Percentiles rank a stretch among this genome's conserved stretches.
phyloP scores from a whole-genome alignment of 2,888 invertebrate genomes.

The Caenorhabditis drosophilae region DNA sequence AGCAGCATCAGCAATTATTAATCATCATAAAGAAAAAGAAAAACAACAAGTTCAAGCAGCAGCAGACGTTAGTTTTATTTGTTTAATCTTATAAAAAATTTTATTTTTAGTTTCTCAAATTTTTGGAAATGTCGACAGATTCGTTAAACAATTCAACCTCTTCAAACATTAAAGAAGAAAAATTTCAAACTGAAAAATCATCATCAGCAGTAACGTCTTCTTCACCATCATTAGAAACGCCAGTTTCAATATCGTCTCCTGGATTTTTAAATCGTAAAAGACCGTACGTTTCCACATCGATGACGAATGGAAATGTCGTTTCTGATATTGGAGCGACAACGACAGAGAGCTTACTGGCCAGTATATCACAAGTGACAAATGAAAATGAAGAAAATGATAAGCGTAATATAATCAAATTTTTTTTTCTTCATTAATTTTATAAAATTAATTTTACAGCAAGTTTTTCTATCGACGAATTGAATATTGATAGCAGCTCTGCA shows the following conservation, averaged over 20 bases:
- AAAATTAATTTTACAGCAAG: constrained; percentile 14
- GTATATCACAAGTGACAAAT: constrained; percentile 12
- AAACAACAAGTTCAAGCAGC: not conserved
- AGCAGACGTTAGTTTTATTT: not conserved
- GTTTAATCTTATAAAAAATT: not conserved
- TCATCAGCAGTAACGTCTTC: too few relatives aligned
- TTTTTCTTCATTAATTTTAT: constrained; percentile 2
- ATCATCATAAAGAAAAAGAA: constrained; percentile 26
- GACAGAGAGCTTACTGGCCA: constrained; percentile 44
- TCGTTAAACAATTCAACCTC: too few relatives aligned
- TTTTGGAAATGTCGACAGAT: constrained; percentile 27
- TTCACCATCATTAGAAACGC: constrained; percentile 8
- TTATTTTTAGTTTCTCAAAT: constrained; percentile 16
- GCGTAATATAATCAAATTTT: constrained; percentile 16
- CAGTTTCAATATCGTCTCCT: too few relatives aligned
- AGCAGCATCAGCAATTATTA: constrained; percentile 24
- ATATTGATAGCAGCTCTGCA: constrained; percentile 25
- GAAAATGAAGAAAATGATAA: constrained; percentile 36
- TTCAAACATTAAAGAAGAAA: too few relatives aligned
- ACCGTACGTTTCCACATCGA: constrained; percentile 29
- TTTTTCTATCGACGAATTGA: constrained; percentile 31
- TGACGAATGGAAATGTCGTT: constrained; percentile 17
- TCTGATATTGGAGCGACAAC: constrained; percentile 26
- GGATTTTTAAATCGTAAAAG: constrained; percentile 23
- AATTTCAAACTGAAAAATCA: too few relatives aligned